Base-by-base conservation (phyloP, 2,888 invertebrate genomes). In the Macrophya annulata region DNA sequence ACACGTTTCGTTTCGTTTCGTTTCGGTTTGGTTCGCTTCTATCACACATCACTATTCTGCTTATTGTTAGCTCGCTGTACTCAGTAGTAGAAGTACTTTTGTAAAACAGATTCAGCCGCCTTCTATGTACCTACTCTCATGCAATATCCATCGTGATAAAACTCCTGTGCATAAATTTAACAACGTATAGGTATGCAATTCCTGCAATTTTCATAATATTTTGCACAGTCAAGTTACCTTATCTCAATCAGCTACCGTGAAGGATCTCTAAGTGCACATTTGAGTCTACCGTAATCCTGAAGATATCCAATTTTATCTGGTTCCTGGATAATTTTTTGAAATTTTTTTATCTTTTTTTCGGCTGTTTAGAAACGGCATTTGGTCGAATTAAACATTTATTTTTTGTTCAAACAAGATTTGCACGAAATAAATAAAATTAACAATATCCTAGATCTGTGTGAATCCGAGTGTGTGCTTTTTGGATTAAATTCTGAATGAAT, bases 91-190 rank as follows among this genome's bases (percentile, higher is more conserved):
- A 25, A 62, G 62, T 62, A 62, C 12, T 62, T 25, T 62, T 21
- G 62, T 62, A 0, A 25, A 62, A 25, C 62, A 62, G 62, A 62
- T 62, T 62, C 21, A 62, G 10, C 62, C n/a, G n/a, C n/a, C n/a
- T 55, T 55, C 55, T 55, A 55, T 31, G 3, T 31, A 31, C 31
- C 31, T 31, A 31, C 31, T 31, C 55, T 55, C n/a, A 55, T 55
- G 55, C 55, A n/a, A 55, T 55, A 55, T 55, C 55, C 55, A 55
- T 55, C 55, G n/a, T 55, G n/a, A 55, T 55, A 55, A 55, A 55
- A n/a, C n/a, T n/a, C 6, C 2, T 8, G 55, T 8, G 55, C 8
- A 55, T 55, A n/a, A 55, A 55, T 55, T 55, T 1, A 55, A 55
- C 55, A 55, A 6, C 55, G 55, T n/a, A 55, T 55, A n/a, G n/a